Evolutionary conservation across 2,797 vertebrate species (phyloP).

Genomic region (Pitangus sulphuratus): DNA sequence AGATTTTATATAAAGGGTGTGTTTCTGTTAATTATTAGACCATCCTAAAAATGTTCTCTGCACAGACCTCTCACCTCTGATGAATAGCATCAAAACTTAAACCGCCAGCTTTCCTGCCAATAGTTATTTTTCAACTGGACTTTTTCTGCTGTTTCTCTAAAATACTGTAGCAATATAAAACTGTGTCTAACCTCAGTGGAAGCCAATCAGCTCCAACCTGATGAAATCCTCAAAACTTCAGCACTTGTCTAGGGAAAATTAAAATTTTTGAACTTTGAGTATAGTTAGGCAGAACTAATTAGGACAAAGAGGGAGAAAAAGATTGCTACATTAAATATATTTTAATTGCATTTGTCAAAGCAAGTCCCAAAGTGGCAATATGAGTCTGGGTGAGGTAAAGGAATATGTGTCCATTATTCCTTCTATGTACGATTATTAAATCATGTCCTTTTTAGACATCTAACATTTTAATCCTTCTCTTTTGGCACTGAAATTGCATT

Average conservation of each 20-base stretch:
- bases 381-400: background rate
- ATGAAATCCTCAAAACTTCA: background rate
- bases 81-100: background rate
- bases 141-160: background rate
- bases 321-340: background rate
- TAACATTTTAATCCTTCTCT: background rate
- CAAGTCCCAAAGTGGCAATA: background rate
- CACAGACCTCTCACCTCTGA: background rate
- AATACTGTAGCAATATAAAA: background rate
- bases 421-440: background rate
- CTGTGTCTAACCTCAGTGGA: background rate
- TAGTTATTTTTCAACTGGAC: background rate
- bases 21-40: background rate
- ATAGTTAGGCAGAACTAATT: background rate
- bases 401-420: background rate
- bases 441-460: background rate
- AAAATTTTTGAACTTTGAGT: background rate
- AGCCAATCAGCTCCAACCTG: background rate
- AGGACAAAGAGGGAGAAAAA: background rate
- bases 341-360: background rate
- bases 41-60: background rate
- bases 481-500: constrained; percentile 19
- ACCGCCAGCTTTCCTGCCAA: background rate
- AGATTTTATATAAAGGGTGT: background rate
- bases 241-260: background rate